These are phyloP conservation scores for Holacanthus passer DNA, from an alignment of 2,113 vertebrate genomes.

Conservation along the genomic window DNA sequence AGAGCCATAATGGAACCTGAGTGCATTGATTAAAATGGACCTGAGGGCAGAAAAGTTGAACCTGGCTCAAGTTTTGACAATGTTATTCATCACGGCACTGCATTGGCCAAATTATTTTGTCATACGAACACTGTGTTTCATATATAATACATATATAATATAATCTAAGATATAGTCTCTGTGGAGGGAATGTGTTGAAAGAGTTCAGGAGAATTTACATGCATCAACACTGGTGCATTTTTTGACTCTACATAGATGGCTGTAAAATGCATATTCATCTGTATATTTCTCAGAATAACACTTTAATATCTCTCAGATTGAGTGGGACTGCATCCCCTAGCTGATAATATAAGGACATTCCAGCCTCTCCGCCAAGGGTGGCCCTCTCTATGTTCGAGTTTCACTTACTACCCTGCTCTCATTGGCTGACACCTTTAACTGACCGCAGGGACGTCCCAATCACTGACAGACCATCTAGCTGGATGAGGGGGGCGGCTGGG, in stretches of 20 bases:
- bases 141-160: too few relatives aligned
- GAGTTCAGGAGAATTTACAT: too few relatives aligned
- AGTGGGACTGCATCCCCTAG: too few relatives aligned
- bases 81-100: too few relatives aligned
- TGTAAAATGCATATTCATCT: too few relatives aligned
- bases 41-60: slow-evolving; percentile 13
- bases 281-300: not conserved
- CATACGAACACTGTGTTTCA: too few relatives aligned
- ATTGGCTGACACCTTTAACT: not conserved
- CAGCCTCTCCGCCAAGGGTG: not conserved
- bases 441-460: slow-evolving; percentile 3
- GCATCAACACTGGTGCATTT: too few relatives aligned
- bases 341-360: not conserved
- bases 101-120: too few relatives aligned
- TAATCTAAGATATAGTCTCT: too few relatives aligned
- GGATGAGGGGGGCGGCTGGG: slow-evolving; percentile 23
- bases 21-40: slow-evolving; percentile 25
- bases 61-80: too few relatives aligned
- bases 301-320: not conserved
- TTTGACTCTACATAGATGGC: not conserved
- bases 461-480: not conserved
- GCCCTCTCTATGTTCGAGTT: not conserved
- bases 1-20: slow-evolving; percentile 8
- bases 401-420: not conserved
- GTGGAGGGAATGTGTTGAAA: too few relatives aligned